Base-by-base conservation (phyloP, 53 echinoderm and acorn worm species). In the Paelopatides confundens region DNA sequence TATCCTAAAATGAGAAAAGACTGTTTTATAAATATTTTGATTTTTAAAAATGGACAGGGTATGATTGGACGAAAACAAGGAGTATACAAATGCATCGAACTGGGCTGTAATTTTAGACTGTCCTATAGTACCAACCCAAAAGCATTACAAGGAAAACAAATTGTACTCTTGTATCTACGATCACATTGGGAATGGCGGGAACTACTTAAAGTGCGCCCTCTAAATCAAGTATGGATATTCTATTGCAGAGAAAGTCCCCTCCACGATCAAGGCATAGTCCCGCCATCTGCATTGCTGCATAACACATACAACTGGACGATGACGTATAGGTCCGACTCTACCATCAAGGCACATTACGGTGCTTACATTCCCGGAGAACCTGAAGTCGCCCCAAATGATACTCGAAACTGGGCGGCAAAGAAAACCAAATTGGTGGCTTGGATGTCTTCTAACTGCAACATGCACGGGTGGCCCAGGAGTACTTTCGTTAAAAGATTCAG, bases 361-460 rank as follows among this genome's bases (percentile, higher is more conserved):
- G 27, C 33, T 11, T 83, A 63, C 30, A 23, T 37, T 12, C 63
- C 63, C 36, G 84, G 84, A 23, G 65, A 64, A 28, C 65, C 84
- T 1, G 84, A 83, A 2, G 39, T 83, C 2, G 28, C 35, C 7
- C 4, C 1, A 35, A 39, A 83, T 35, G 46, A 65, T 28, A 37
- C 36, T 13, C n/a, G 43, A 27, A 83, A 64, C 26, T 86, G 86
- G 89, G 47, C 86, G 8, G 71, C 46, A 2, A 66, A 62, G 24
- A 94, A 94, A 49, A 94, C 87, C 2, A 79, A 82, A 48, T 18
- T 92, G 29, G 88, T 87, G 11, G 87, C 92, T 0, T 94, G 94
- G 94, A 85, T 90, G 85, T 76, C 94, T 21, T 90, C 91, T 26
- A 94, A 94, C 66, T 94, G 95, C 69, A 65, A 88, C 54, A 71